A percentile compares a stretch with the other conserved stretches of the same genome.
These are phyloP conservation scores for Macrophya alboannulata DNA, from an alignment of 2,888 invertebrate genomes.

Conservation along the genomic window DNA sequence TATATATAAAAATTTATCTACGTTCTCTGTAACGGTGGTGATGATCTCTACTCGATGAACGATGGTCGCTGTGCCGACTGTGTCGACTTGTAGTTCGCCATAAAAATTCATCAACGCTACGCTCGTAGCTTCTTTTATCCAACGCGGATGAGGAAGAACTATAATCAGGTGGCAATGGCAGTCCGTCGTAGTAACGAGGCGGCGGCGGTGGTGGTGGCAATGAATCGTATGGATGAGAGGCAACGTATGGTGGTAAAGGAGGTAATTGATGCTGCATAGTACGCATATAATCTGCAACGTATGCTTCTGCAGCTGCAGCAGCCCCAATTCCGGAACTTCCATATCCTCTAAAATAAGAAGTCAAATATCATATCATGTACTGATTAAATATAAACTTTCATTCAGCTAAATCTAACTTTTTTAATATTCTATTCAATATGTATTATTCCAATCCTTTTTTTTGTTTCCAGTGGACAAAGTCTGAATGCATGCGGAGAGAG, in stretches of 20 bases:
- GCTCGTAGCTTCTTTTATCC: constrained; percentile 92
- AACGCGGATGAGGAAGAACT: constrained; percentile 83
- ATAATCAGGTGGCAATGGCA: constrained; percentile 89
- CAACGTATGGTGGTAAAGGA: constrained; percentile 92
- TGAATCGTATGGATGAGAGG: constrained; percentile 82
- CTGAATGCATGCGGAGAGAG: neutral
- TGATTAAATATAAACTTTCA: neutral
- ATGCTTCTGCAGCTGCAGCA: constrained; percentile 91
- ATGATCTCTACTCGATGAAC: constrained; percentile 83
- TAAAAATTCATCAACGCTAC: constrained; percentile 93
- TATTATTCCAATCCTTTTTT: neutral
- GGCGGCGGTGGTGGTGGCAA: constrained; percentile 86
- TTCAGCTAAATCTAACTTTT: neutral
- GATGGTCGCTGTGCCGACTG: constrained; percentile 79
- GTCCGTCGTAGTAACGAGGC: constrained; percentile 91
- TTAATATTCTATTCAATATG: neutral
- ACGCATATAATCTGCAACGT: constrained; percentile 94
- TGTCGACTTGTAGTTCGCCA: constrained; percentile 90
- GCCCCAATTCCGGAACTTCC: constrained; percentile 81
- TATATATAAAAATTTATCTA: constrained; percentile 77
- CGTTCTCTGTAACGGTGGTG: constrained; percentile 84
- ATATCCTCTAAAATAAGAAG: constrained; percentile 75
- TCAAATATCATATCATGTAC: neutral
- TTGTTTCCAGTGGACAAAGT: neutral
- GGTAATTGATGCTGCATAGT: constrained; percentile 93